A percentile compares a stretch with the other conserved stretches of the same genome.
Conservation (phyloP, 1,140 invertebrate genomes). For the Holcopasites calliopsidis region DNA sequence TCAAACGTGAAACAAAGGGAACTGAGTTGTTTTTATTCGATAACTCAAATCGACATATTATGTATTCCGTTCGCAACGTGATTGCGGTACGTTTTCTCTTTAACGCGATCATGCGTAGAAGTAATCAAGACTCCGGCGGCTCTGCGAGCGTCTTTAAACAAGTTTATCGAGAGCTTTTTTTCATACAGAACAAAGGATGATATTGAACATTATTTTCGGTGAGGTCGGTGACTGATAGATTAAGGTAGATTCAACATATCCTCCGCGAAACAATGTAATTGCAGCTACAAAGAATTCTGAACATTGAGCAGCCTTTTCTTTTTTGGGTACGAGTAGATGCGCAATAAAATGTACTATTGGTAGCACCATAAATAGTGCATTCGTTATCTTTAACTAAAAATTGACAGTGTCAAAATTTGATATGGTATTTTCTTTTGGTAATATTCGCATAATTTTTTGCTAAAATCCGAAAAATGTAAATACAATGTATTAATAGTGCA, state of each 20-base stretch:
- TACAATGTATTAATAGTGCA: neutral
- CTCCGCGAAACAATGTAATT: neutral
- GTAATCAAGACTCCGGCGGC: neutral
- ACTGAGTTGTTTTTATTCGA: neutral
- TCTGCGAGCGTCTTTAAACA: neutral
- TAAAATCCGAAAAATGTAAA: neutral
- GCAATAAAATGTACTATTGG: too few species aligned
- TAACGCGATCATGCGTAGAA: slow-evolving; percentile 43
- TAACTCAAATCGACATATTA: neutral
- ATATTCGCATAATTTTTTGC: too few species aligned
- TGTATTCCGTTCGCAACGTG: slow-evolving; percentile 20
- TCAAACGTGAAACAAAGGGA: slow-evolving; percentile 16
- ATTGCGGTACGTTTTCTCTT: slow-evolving; percentile 28
- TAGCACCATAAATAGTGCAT: too few species aligned
- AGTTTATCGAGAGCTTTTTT: neutral
- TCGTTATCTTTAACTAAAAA: neutral
- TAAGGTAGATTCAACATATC: neutral
- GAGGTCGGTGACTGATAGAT: neutral
- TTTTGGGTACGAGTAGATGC: neutral
- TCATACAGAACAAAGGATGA: neutral
- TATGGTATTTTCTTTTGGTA: neutral
- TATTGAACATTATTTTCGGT: neutral
- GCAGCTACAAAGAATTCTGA: neutral
- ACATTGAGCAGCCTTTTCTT: neutral
- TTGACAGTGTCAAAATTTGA: neutral